A percentile compares a stretch with the other conserved stretches of the same genome.
phyloP scores from a whole-genome alignment of 2,113 vertebrate species.

The Eclectus roratus region DNA sequence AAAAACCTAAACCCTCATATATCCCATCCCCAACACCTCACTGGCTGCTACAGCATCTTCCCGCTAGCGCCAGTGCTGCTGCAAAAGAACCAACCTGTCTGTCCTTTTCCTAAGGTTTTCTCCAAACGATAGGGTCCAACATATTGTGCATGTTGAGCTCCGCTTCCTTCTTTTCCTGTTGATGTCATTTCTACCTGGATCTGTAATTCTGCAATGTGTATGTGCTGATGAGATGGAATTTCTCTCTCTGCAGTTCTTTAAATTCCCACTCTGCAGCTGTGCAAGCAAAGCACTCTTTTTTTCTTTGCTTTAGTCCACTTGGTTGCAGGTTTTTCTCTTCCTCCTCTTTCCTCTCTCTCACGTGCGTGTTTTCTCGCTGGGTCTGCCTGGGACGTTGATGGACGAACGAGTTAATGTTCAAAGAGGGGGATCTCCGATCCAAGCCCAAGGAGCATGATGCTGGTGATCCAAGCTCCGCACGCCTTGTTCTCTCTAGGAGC shows the following conservation, averaged over 20 bases:
- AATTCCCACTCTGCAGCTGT: constrained; percentile 68
- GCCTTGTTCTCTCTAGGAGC: constrained; percentile 66
- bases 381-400: constrained; percentile 47
- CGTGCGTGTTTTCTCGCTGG: not conserved
- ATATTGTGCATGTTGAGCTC: constrained; percentile 96
- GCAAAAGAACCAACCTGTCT: constrained; percentile 91
- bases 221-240: constrained; percentile 67
- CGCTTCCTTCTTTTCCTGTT: constrained; percentile 96
- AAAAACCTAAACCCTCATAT: constrained; percentile 10
- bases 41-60: constrained; percentile 52
- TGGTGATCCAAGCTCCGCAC: constrained; percentile 64
- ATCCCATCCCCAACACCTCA: constrained; percentile 42
- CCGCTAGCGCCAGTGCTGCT: constrained; percentile 39
- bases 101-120: constrained; percentile 99
- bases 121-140: constrained; percentile 99
- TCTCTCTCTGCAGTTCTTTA: constrained; percentile 62
- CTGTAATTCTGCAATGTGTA: constrained; percentile 63
- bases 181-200: constrained; percentile 89
- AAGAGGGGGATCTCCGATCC: constrained; percentile 47
- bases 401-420: constrained; percentile 13
- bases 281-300: constrained; percentile 60
- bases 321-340: constrained; percentile 58
- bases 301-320: constrained; percentile 59
- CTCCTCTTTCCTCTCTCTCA: constrained; percentile 33
- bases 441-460: constrained; percentile 69